Evolutionary conservation across 2,113 vertebrate genomes (phyloP).

Genomic region (Megaceryle torquata): DNA sequence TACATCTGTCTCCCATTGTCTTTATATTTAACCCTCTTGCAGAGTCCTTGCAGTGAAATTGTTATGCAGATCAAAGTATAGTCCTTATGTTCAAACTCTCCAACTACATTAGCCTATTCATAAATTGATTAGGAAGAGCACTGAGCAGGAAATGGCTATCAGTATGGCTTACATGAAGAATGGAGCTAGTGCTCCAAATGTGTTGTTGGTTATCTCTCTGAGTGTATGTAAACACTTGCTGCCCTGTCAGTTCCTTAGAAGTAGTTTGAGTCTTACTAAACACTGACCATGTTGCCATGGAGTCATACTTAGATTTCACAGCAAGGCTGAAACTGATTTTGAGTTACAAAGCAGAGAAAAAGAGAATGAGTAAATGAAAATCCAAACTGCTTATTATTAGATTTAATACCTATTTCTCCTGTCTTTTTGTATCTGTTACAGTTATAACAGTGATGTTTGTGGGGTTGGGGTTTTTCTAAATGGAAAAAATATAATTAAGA

Average conservation of each 20-base stretch:
- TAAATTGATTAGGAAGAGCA: conserved; percentile 20
- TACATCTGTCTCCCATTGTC: background rate
- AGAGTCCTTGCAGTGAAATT: background rate
- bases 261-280: background rate
- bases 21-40: background rate
- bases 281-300: conserved; percentile 41
- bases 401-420: background rate
- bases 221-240: background rate
- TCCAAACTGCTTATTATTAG: background rate
- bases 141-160: conserved; percentile 11
- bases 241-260: background rate
- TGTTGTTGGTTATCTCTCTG: background rate
- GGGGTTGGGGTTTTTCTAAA: background rate
- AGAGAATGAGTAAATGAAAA: conserved; percentile 11
- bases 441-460: background rate
- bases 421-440: background rate
- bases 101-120: background rate
- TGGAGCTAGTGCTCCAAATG: background rate
- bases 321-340: conserved; percentile 17
- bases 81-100: background rate
- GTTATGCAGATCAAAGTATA: background rate
- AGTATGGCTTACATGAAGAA: background rate
- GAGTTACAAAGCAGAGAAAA: background rate
- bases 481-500: background rate
- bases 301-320: conserved; percentile 17